These are phyloP conservation scores for Microctenopoma steveboyesi DNA, from an alignment of 2,797 vertebrate genomes.

Conservation along the genomic window DNA sequence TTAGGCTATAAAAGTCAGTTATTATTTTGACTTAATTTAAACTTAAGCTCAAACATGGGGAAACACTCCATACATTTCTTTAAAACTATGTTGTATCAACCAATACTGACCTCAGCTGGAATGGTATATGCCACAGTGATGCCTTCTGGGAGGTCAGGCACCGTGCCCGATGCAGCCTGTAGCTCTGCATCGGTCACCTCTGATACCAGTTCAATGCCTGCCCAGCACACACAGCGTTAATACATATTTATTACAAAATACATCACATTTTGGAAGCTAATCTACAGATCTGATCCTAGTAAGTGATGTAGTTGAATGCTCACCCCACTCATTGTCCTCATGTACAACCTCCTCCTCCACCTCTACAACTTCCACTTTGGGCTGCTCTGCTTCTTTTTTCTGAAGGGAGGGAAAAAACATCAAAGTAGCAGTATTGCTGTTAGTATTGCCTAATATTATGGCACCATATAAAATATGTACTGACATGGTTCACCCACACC, in stretches of 20 bases:
- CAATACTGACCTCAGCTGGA: slow-evolving; percentile 87
- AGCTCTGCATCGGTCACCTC: slow-evolving; percentile 92
- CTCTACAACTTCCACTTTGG: slow-evolving; percentile 82
- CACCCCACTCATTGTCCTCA: slow-evolving; percentile 97
- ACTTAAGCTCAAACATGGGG: background rate
- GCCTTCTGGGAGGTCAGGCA: slow-evolving; percentile 92
- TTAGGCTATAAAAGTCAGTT: background rate
- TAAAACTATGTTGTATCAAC: background rate
- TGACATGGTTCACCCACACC: background rate
- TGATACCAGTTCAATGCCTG: slow-evolving; percentile 95
- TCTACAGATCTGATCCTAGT: background rate
- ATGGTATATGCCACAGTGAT: slow-evolving; percentile 96
- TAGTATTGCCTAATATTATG: background rate
- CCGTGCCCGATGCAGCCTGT: slow-evolving; percentile 85
- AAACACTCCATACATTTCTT: background rate
- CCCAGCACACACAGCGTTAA: slow-evolving; percentile 13
- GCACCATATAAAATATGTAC: background rate
- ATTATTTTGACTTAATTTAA: background rate
- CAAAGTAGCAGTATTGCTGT: background rate
- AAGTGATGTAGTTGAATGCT: slow-evolving; percentile 23
- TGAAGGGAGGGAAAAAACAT: slow-evolving; percentile 59
- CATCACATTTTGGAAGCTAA: background rate
- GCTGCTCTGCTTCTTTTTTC: slow-evolving; percentile 85
- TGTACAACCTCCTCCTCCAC: slow-evolving; percentile 88
- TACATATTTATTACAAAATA: background rate